Evolutionary conservation across 2,113 vertebrate genomes (phyloP).

Genomic region (Gavialis gangeticus): DNA sequence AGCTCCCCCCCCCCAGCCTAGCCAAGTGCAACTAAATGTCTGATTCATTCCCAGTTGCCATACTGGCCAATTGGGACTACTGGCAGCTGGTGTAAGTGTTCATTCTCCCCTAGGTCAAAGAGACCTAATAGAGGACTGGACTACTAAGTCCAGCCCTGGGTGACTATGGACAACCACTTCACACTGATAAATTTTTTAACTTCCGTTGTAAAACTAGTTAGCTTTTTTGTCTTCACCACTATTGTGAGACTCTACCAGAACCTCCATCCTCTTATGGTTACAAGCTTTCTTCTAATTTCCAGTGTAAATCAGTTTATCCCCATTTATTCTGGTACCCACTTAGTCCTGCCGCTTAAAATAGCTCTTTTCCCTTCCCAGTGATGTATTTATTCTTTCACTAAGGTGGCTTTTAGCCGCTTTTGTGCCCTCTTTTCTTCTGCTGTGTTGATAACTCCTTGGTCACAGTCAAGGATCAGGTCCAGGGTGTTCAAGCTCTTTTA

Average conservation of each 20-base stretch:
- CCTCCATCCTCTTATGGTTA: neutral
- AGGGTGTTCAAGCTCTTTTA: neutral
- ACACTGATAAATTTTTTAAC: neutral
- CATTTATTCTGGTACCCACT: neutral
- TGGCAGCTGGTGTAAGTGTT: neutral
- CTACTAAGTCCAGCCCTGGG: too few species aligned
- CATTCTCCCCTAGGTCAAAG: too few species aligned
- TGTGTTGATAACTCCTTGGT: neutral
- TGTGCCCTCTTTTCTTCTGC: neutral
- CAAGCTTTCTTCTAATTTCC: neutral
- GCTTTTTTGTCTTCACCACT: accelerated
- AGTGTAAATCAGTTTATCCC: too few species aligned
- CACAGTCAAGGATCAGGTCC: neutral
- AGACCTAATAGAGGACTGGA: too few species aligned
- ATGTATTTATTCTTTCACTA: neutral
- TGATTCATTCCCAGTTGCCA: neutral
- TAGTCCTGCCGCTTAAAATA: neutral
- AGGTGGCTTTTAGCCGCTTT: neutral
- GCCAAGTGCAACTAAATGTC: neutral
- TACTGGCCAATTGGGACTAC: accelerated
- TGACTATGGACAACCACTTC: too few species aligned
- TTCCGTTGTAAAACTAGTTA: accelerated
- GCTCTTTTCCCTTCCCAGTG: neutral
- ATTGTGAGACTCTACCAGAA: neutral
- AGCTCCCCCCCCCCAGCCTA: neutral